phyloP scores from a whole-genome alignment of 2,113 vertebrate species.

The Hippocampus mohnikei region DNA sequence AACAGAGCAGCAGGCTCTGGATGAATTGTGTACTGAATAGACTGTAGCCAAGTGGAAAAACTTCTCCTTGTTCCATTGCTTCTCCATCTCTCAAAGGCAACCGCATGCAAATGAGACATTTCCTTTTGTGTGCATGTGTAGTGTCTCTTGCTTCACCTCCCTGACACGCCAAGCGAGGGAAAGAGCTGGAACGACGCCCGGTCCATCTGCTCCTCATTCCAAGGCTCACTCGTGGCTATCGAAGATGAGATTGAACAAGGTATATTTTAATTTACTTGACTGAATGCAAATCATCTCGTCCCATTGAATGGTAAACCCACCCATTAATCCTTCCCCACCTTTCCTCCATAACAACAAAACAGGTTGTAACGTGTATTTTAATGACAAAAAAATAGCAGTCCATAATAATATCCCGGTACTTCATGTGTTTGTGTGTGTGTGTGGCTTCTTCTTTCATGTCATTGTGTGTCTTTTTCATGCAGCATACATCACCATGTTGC shows the following conservation, averaged over 20 bases:
- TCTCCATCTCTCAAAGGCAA: not conserved
- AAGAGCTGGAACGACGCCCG: constrained; percentile 83
- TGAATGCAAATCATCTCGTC: not conserved
- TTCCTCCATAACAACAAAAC: no score
- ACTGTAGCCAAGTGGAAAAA: not conserved
- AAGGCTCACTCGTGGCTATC: constrained; percentile 78
- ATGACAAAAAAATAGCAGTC: no score
- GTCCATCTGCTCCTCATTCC: constrained; percentile 75
- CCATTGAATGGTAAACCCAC: no score
- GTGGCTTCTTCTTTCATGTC: not conserved
- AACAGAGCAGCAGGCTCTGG: not conserved
- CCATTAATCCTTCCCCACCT: no score
- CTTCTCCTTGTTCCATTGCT: not conserved
- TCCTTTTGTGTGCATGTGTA: constrained; percentile 48
- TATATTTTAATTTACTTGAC: constrained; percentile 39
- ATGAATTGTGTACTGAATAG: not conserved
- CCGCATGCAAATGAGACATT: not conserved
- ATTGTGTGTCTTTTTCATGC: constrained; percentile 24
- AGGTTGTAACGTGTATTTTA: no score
- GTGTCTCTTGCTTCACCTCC: constrained; percentile 86
- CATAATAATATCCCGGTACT: no score
- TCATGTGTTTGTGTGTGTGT: no score
- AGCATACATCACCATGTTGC: constrained; percentile 94
- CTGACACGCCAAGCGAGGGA: constrained; percentile 69
- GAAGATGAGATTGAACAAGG: constrained; percentile 90